Conservation (phyloP, 1,140 invertebrate species). For the Atta cephalotes region DNA sequence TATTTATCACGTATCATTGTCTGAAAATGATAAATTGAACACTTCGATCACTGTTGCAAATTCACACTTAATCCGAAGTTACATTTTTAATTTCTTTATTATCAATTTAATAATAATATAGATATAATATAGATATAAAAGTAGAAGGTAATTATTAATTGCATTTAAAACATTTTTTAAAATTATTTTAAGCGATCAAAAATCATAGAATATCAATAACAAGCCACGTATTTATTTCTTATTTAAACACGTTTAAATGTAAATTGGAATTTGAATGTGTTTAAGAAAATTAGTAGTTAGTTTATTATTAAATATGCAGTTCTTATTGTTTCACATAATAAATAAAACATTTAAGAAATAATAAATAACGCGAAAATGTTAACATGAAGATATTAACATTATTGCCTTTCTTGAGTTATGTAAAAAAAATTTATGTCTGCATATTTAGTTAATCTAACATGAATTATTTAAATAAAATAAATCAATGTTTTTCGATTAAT, state of each 20-base stretch:
- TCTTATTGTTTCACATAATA: background rate
- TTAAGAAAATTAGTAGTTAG: background rate
- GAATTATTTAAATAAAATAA: background rate
- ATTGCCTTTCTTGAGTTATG: too few relatives aligned
- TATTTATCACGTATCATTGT: background rate
- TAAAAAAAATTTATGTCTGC: background rate
- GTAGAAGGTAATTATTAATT: background rate
- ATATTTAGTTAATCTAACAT: background rate
- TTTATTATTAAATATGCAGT: background rate
- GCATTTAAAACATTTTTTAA: background rate
- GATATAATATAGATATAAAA: conserved; percentile 14
- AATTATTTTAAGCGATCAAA: background rate
- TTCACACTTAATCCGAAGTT: background rate
- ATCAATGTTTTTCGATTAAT: background rate
- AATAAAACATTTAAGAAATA: too few relatives aligned
- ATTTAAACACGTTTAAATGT: background rate
- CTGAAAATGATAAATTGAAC: background rate
- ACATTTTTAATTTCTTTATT: background rate
- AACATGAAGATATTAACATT: too few relatives aligned
- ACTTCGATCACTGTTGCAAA: background rate
- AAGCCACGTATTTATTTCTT: background rate
- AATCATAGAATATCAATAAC: background rate
- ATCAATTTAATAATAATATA: background rate
- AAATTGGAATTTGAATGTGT: background rate
- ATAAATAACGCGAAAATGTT: too few relatives aligned